Evolutionary conservation across 2,888 invertebrate genomes (phyloP), one percentile per base, ranked within the genome.

Genomic region (Cistogaster globosa): DNA sequence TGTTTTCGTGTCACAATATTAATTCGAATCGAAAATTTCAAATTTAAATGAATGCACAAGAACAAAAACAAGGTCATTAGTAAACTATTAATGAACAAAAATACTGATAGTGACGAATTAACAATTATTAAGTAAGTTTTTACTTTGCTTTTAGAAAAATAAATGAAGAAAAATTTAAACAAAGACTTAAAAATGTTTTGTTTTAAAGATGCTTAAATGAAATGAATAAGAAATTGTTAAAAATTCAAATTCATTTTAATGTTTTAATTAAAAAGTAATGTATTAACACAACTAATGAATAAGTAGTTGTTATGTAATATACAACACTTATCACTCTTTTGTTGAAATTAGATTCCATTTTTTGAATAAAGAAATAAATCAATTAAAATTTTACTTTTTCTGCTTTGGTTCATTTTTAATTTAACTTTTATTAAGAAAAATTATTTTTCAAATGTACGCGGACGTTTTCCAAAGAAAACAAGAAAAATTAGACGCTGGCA

Each of bases 11-110:
- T 76, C 63, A 42, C 58, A 72, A 80, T 65, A 84, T 75, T 78
- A 79, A 82, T 85, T 85, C 78, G 75, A 82, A 78, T 38, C 71
- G 78, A 82, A 79, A 63, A 75, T 67, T 67, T 12, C 45, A 82
- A 85, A 71, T 82, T 78, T 78, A 67, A 67, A 74, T 75, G 65
- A 74, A 84, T 77, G 74, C 62, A 81, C 36, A 53, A n/a, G 20
- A 65, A 42, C 36, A 72, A 38, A 16, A 42, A 48, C 20, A 53
- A 85, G 85, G 85, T 75, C 85, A 71, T 82, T 82, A 85, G 63
- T 45, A 53, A 55, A 76, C 51, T 26, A 77, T 42, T 68, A 74
- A 65, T 69, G 63, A 81, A 74, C 67, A 67, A 74, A 22, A 72
- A 58, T 78, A 65, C 60, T 78, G 65, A 69, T 82, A 65, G 71